Evolutionary conservation across 2,797 vertebrate species (phyloP), one percentile per base, ranked within the genome.

Genomic region (Halcyon badia): DNA sequence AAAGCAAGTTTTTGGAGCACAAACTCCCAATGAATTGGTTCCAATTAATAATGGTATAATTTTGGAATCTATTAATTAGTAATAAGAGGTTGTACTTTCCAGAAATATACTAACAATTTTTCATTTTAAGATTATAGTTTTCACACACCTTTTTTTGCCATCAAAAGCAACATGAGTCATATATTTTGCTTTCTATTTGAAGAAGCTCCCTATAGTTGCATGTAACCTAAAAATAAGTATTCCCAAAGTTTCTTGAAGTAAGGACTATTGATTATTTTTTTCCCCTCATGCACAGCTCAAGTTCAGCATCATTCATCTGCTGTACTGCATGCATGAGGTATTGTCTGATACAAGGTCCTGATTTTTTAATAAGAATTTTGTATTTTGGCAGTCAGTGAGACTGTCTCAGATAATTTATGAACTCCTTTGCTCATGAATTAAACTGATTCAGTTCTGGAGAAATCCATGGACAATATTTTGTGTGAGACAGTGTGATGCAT

Each of bases 281-380:
- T 49, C 35, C 6, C 6, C 26, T 48, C 54, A 46, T 64, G 3
- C 35, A 22, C 26, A 91, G 4, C 39, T 72, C 35, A 46, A 85
- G 35, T 83, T 85, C n/a, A 62, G 41, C 60, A 26, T 31, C 82
- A 44, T 77, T 79, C 15, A 15, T 78, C 8, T 90, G 12, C 54
- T 62, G 7, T 71, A 31, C 31, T 90, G 39, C 11, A 60, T 11
- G 17, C 11, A 30, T 10, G 31, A 92, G 6, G 10, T 39, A 58
- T 57, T 57, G 24, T 77, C 73, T 73, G 16, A 65, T 60, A 65
- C 15, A 73, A 5, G 48, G 35, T 21, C 20, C 21, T 76, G 35
- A 75, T 65, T 62, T 92, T 90, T 96, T 79, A 82, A 58, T 71
- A 61, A 73, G 24, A 89, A 30, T 68, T 92, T 46, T 89, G n/a